Evolutionary conservation across 2,113 vertebrate genomes (phyloP).

Genomic region (Solenodon paradoxus): DNA sequence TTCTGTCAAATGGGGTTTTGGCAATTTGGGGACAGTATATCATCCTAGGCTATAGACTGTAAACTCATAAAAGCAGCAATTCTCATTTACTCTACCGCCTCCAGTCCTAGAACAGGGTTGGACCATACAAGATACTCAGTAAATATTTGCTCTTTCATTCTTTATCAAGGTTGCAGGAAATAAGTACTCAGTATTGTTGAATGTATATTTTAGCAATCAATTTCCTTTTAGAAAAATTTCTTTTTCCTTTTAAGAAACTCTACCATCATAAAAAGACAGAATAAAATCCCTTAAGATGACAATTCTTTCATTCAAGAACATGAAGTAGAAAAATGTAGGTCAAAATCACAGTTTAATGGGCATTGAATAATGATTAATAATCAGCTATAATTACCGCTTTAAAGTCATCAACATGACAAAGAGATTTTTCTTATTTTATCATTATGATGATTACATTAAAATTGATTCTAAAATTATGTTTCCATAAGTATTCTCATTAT

Average conservation of each 20-base stretch:
- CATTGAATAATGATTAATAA: neutral
- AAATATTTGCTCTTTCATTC: neutral
- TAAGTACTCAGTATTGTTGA: neutral
- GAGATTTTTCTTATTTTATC: slow-evolving; percentile 5
- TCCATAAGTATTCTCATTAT: neutral
- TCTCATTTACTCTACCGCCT: neutral
- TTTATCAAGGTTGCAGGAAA: neutral
- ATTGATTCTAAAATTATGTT: neutral
- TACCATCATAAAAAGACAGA: neutral
- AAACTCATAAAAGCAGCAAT: neutral
- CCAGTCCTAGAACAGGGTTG: neutral
- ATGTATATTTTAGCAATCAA: neutral
- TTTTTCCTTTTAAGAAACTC: neutral
- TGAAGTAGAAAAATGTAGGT: neutral
- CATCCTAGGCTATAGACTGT: neutral
- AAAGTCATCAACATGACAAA: neutral
- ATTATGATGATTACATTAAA: slow-evolving; percentile 8
- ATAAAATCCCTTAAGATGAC: neutral
- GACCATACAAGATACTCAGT: neutral
- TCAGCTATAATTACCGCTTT: neutral
- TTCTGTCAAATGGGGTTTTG: neutral
- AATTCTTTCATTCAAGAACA: neutral
- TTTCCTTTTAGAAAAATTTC: neutral
- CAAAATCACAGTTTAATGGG: neutral
- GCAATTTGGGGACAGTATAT: neutral